These are phyloP conservation scores for Cheirogaleus major DNA, from an alignment of 2,797 vertebrate species.

Conservation along the genomic window DNA sequence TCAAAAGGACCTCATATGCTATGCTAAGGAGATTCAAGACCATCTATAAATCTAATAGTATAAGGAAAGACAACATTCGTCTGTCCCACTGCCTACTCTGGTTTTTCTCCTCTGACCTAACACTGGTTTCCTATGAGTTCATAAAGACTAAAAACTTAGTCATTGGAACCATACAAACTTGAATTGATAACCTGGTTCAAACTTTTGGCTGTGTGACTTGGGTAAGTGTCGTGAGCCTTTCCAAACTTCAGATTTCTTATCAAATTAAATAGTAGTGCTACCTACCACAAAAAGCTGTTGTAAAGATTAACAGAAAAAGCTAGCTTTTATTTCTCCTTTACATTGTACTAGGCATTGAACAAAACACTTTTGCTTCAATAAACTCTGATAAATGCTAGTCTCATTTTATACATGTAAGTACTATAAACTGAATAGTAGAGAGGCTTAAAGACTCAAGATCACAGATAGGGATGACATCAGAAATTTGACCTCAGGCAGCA, in stretches of 20 bases:
- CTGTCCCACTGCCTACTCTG: not conserved
- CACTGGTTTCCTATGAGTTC: not conserved
- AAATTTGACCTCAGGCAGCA: not conserved
- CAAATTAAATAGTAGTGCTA: not conserved
- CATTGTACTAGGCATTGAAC: not conserved
- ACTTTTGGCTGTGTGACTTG: not conserved
- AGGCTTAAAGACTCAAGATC: not conserved
- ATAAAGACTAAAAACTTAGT: not conserved
- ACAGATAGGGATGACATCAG: not conserved
- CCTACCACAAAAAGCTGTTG: not conserved
- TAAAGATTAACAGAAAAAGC: not conserved
- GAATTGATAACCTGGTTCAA: not conserved
- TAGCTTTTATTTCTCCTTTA: not conserved
- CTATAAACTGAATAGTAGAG: not conserved
- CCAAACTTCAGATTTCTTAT: not conserved
- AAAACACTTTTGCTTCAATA: not conserved
- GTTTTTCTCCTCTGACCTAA: not conserved
- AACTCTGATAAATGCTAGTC: not conserved
- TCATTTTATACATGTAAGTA: not conserved
- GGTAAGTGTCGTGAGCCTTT: not conserved
- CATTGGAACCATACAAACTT: not conserved
- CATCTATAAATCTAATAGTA: not conserved
- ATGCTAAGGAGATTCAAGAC: not conserved
- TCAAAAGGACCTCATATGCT: not conserved
- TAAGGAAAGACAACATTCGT: not conserved